Percentiles rank a stretch among this genome's conserved stretches.
Conservation (phyloP, 2,888 invertebrate species). For the Creontiades dilutus region DNA sequence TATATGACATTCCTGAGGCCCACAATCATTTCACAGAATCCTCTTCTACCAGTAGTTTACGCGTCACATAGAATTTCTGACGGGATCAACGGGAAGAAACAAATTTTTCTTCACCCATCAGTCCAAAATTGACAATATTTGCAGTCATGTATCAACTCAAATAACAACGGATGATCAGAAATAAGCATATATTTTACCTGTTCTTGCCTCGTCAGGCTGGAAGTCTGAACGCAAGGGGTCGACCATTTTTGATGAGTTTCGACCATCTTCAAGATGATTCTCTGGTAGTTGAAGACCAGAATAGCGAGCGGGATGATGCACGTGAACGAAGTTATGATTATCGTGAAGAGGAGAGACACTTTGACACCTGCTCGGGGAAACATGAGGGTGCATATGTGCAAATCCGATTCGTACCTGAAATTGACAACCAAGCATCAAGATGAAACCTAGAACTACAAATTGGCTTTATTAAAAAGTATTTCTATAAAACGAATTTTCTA, state of each 20-base stretch:
- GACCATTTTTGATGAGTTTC: conserved; percentile 81
- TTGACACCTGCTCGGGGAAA: conserved; percentile 80
- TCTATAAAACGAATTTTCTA: too few species aligned
- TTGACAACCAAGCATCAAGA: background rate
- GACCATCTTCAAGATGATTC: conserved; percentile 81
- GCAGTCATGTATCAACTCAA: too few species aligned
- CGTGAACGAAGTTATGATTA: conserved; percentile 80
- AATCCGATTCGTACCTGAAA: conserved; percentile 76
- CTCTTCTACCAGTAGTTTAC: too few species aligned
- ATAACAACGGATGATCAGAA: too few species aligned
- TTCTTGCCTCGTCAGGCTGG: conserved; percentile 73
- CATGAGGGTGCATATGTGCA: conserved; percentile 80
- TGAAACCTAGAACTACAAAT: too few species aligned
- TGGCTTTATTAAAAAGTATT: too few species aligned
- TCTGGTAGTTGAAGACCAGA: conserved; percentile 81
- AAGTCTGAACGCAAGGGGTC: conserved; percentile 70
- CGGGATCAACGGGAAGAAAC: too few species aligned
- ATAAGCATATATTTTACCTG: conserved; percentile 26
- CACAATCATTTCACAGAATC: too few species aligned
- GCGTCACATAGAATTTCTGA: too few species aligned
- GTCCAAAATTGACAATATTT: too few species aligned
- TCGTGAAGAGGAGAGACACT: conserved; percentile 80
- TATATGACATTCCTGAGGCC: too few species aligned
- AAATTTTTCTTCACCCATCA: too few species aligned
- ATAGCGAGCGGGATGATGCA: conserved; percentile 81